These are phyloP conservation scores for Chelon auratus DNA, from an alignment of 2,797 vertebrate genomes.

Conservation along the genomic window DNA sequence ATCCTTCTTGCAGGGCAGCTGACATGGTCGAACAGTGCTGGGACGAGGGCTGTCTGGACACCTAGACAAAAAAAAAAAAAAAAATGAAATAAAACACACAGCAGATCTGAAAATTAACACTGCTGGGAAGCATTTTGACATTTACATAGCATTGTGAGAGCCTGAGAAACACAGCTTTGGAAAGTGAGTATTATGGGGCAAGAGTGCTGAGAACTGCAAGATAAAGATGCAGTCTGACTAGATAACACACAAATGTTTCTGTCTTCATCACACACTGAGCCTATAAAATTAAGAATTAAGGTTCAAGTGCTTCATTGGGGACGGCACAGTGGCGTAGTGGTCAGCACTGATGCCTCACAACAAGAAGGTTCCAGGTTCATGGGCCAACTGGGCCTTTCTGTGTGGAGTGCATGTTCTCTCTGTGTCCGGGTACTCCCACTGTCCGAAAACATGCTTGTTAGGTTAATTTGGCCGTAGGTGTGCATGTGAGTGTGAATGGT, in stretches of 20 bases:
- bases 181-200: background rate
- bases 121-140: slow-evolving; percentile 12
- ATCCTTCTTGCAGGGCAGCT: slow-evolving; percentile 94
- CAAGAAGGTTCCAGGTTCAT: too few species aligned
- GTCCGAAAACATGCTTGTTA: too few species aligned
- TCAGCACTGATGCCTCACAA: too few species aligned
- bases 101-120: background rate
- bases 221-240: background rate
- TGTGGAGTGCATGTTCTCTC: too few species aligned
- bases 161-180: background rate
- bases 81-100: slow-evolving; percentile 30
- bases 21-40: slow-evolving; percentile 90
- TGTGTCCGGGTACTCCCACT: too few species aligned
- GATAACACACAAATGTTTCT: background rate
- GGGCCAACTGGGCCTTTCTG: too few species aligned
- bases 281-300: background rate
- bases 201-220: background rate
- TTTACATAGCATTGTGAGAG: background rate
- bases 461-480: too few species aligned
- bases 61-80: slow-evolving; percentile 72
- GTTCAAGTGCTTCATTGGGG: too few species aligned
- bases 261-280: background rate
- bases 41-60: slow-evolving; percentile 96
- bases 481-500: too few species aligned
- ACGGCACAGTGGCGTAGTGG: too few species aligned